Evolutionary conservation across 2,888 invertebrate species (phyloP).

Genomic region (Norana najaformis): DNA sequence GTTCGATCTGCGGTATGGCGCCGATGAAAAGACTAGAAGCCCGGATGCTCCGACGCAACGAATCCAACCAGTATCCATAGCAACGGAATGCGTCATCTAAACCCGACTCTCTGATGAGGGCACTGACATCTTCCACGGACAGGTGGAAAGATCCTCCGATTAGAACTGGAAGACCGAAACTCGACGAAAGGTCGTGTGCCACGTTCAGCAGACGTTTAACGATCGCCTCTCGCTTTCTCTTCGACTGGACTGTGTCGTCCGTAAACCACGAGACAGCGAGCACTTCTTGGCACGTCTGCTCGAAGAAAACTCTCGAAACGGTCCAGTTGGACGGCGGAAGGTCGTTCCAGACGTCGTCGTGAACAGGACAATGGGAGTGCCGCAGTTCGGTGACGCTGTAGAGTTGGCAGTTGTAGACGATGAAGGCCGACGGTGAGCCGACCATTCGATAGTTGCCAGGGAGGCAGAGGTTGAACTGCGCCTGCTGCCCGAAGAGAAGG

Average conservation of each 20-base stretch:
- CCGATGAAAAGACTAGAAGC: constrained; percentile 33
- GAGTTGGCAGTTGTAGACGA: constrained; percentile 28
- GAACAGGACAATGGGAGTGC: constrained; percentile 26
- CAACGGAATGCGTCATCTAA: not conserved
- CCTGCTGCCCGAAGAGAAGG: constrained; percentile 34
- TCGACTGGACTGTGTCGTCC: constrained; percentile 25
- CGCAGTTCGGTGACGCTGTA: constrained; percentile 28
- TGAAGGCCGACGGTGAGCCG: constrained; percentile 32
- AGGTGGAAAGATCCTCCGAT: constrained; percentile 31
- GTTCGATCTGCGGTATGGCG: not conserved
- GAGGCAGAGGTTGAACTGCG: constrained; percentile 30
- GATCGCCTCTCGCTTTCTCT: not conserved
- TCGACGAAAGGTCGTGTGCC: constrained; percentile 8
- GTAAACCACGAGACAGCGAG: constrained; percentile 33
- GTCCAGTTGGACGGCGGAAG: constrained; percentile 18
- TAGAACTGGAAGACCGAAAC: constrained; percentile 28
- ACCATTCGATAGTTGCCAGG: constrained; percentile 27
- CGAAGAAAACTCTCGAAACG: constrained; percentile 23
- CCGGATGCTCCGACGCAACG: constrained; percentile 9
- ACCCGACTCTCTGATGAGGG: not conserved
- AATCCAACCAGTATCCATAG: constrained; percentile 10
- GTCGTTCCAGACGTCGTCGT: constrained; percentile 17
- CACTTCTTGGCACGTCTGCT: constrained; percentile 25
- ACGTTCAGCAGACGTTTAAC: constrained; percentile 24
- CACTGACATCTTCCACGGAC: constrained; percentile 9